phyloP scores from a whole-genome alignment of 2,888 invertebrate genomes.

The Galeruca laticollis region DNA sequence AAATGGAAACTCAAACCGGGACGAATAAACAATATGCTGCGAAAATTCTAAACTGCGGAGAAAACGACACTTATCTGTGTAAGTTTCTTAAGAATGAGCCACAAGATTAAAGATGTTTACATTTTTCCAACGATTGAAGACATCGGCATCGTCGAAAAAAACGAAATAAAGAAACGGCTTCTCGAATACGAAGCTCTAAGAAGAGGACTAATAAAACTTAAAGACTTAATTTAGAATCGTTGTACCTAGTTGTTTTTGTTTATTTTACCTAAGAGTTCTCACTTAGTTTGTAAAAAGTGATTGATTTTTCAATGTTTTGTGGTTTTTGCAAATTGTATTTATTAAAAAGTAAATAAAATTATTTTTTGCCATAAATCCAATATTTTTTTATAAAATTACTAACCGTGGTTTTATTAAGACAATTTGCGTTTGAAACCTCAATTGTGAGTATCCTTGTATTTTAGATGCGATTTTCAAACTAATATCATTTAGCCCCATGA shows the following conservation, averaged over 20 bases:
- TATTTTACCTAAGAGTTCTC: too few relatives aligned
- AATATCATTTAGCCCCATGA: conserved; percentile 19
- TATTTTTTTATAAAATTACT: too few relatives aligned
- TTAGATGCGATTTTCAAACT: conserved; percentile 21
- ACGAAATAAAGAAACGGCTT: conserved; percentile 17
- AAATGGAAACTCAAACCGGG: neutral
- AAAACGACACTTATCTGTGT: conserved; percentile 12
- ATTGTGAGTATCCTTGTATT: too few relatives aligned
- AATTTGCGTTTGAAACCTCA: too few relatives aligned
- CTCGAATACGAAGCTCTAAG: conserved; percentile 7
- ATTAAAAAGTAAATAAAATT: too few relatives aligned
- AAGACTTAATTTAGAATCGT: too few relatives aligned
- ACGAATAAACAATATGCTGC: conserved; percentile 4
- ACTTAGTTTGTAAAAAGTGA: too few relatives aligned
- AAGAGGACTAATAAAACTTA: too few relatives aligned
- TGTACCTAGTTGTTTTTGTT: too few relatives aligned
- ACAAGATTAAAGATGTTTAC: neutral
- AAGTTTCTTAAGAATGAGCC: conserved; percentile 15
- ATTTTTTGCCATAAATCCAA: too few relatives aligned
- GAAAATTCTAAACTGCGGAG: neutral
- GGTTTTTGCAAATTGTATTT: conserved; percentile 10
- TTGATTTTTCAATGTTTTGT: conserved; percentile 21
- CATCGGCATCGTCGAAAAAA: conserved; percentile 11
- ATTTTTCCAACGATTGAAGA: conserved; percentile 3
- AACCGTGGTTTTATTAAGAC: too few relatives aligned